A percentile compares a stretch with the other conserved stretches of the same genome.
phyloP scores from a whole-genome alignment of 2,113 vertebrate species.

The Oryzias celebensis region DNA sequence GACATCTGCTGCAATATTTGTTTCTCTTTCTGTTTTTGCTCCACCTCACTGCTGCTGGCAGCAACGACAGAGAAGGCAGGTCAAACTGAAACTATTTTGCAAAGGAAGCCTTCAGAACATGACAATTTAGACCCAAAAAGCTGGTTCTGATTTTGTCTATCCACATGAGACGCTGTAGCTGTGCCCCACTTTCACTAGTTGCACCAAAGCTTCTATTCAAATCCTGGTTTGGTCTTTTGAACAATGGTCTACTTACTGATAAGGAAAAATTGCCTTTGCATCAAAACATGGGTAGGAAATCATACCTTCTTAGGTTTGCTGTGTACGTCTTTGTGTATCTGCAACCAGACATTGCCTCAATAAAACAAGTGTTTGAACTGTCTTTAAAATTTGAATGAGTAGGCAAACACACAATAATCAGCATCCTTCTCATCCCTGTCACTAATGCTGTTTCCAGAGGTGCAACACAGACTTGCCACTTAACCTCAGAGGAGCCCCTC shows the following conservation, averaged over 20 bases:
- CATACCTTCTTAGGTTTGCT: slow-evolving; percentile 6
- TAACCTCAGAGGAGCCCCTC: slow-evolving; percentile 66
- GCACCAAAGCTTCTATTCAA: slow-evolving; percentile 48
- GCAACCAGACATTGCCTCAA: slow-evolving; percentile 58
- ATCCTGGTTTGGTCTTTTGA: slow-evolving; percentile 44
- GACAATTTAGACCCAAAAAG: slow-evolving; percentile 39
- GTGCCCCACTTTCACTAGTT: slow-evolving; percentile 62
- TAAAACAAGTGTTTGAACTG: slow-evolving; percentile 56
- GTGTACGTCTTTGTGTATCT: slow-evolving; percentile 48
- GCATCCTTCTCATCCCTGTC: slow-evolving; percentile 68
- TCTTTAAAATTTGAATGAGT: slow-evolving; percentile 72
- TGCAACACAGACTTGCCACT: slow-evolving; percentile 63
- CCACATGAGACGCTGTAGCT: slow-evolving; percentile 48
- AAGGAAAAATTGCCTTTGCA: slow-evolving; percentile 54
- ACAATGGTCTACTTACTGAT: slow-evolving; percentile 47
- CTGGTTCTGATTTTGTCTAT: slow-evolving; percentile 61
- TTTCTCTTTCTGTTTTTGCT: slow-evolving; percentile 18
- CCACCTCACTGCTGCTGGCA: slow-evolving; percentile 31
- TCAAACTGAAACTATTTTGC: slow-evolving; percentile 54
- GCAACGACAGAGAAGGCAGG: slow-evolving; percentile 25
- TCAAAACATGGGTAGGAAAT: slow-evolving; percentile 15
- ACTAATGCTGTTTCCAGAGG: slow-evolving; percentile 61
- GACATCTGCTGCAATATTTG: slow-evolving; percentile 30
- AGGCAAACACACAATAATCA: slow-evolving; percentile 57
- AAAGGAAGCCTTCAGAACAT: slow-evolving; percentile 43